These are phyloP conservation scores for Penaeus japonicus DNA, from an alignment of 1,140 invertebrate species.

Conservation along the genomic window DNA sequence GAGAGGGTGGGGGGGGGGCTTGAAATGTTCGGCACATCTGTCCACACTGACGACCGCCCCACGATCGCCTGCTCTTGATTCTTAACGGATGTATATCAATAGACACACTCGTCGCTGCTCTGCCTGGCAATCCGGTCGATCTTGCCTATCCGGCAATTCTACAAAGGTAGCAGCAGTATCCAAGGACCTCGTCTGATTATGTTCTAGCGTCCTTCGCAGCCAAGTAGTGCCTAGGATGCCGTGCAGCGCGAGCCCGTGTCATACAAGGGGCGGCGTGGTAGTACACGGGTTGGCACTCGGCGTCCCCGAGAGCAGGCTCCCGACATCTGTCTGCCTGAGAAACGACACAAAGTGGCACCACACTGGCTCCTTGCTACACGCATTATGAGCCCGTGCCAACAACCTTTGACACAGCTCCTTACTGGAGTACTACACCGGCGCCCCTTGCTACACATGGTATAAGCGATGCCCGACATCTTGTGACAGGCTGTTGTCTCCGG, in stretches of 20 bases:
- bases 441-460: conserved; percentile 16
- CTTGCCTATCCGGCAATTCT: too few species aligned
- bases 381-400: conserved; percentile 26
- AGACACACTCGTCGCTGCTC: too few species aligned
- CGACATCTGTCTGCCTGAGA: neutral
- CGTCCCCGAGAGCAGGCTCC: neutral
- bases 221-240: neutral
- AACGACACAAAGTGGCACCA: conserved; percentile 9
- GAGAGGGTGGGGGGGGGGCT: too few species aligned
- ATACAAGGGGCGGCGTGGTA: conserved; percentile 4
- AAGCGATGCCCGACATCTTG: conserved; percentile 13
- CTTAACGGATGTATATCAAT: too few species aligned
- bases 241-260: neutral
- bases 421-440: conserved; percentile 37
- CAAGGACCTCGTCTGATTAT: too few species aligned
- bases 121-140: too few species aligned
- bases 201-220: too few species aligned
- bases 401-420: neutral
- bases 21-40: too few species aligned
- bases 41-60: too few species aligned
- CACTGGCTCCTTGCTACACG: conserved; percentile 22
- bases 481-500: neutral
- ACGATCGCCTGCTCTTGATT: too few species aligned
- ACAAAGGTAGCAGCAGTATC: too few species aligned
- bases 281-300: conserved; percentile 20